phyloP scores from a whole-genome alignment of 2,888 invertebrate species.

The Acanthoscelides obtectus region DNA sequence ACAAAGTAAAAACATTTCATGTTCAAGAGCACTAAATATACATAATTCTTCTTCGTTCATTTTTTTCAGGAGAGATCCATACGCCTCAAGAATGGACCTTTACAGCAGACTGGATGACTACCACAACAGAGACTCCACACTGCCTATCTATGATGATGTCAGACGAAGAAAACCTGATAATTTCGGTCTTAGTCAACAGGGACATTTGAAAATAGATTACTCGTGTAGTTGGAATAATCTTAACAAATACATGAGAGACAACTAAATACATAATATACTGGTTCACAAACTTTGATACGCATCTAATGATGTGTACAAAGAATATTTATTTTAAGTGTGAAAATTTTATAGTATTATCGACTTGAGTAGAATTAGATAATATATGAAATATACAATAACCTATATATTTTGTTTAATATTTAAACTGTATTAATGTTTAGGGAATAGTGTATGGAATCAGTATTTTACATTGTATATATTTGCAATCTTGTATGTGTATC shows the following conservation, averaged over 20 bases:
- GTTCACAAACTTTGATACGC: too few relatives aligned
- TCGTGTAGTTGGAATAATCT: slow-evolving; percentile 79
- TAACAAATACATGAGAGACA: slow-evolving; percentile 60
- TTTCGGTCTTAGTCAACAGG: slow-evolving; percentile 72
- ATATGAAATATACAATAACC: not conserved
- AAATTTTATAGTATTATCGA: not conserved
- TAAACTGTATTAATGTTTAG: not conserved
- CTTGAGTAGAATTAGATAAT: not conserved
- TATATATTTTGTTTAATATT: not conserved
- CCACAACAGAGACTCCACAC: slow-evolving; percentile 26
- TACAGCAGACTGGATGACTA: slow-evolving; percentile 35
- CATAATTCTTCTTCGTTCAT: not conserved
- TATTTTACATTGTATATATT: not conserved
- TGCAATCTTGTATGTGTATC: not conserved
- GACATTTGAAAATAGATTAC: slow-evolving; percentile 76
- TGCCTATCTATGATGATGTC: slow-evolving; percentile 45
- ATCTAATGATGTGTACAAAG: too few relatives aligned
- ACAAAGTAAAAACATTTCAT: too few relatives aligned
- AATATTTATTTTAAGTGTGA: not conserved
- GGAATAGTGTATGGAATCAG: not conserved
- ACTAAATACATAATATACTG: too few relatives aligned
- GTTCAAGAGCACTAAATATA: not conserved
- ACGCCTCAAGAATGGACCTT: slow-evolving; percentile 18
- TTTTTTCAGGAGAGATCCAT: slow-evolving; percentile 1
- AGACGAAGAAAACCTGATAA: slow-evolving; percentile 54